Evolutionary conservation across 1,140 invertebrate genomes (phyloP), one percentile per base, ranked within the genome.

Genomic region (Mizuhopecten yessoensis): DNA sequence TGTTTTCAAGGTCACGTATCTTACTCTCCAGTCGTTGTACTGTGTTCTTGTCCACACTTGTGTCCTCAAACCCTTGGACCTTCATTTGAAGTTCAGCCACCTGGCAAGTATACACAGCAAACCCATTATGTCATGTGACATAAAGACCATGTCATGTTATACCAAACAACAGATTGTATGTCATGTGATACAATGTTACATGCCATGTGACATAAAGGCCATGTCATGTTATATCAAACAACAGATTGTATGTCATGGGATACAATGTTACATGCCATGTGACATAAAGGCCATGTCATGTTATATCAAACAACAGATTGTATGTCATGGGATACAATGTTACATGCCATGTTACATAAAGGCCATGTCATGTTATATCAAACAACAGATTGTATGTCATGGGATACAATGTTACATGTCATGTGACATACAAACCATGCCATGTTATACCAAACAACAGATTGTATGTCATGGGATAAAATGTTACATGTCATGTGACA

Each of bases 1-100:
- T 98, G 0, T 98, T 98, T 95, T 99, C 98, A 86, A 99, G 96
- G 95, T 99, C 99, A 96, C 98, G 98, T 0, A 98, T 97, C 94
- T 98, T 98, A 93, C 98, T 97, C 95, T 99, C 98, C 89, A 98
- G 97, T 89, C 88, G 96, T 45, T 97, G 95, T 90, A 97, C 98
- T 42, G 97, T 97, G 94, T 98, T 97, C 96, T 98, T 97, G 94
- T 98, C 98, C 90, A 97, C 98, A 15, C 98, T 97, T 95, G 98
- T 98, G 0, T 98, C 98, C 97, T 97, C 98, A 1, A 98, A 97
- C 91, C 97, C 97, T 93, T 99, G 98, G 34, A 99, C 97, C 89
- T 88, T 93, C 23, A 86, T 88, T 5, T 93, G 92, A 75, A 93
- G 90, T 23, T 89, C 88, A 34, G 86, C 17, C 33, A 93, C 88